Evolutionary conservation across 2,113 vertebrate genomes (phyloP), one percentile per base, ranked within the genome.

Genomic region (Pteruthius melanotis): DNA sequence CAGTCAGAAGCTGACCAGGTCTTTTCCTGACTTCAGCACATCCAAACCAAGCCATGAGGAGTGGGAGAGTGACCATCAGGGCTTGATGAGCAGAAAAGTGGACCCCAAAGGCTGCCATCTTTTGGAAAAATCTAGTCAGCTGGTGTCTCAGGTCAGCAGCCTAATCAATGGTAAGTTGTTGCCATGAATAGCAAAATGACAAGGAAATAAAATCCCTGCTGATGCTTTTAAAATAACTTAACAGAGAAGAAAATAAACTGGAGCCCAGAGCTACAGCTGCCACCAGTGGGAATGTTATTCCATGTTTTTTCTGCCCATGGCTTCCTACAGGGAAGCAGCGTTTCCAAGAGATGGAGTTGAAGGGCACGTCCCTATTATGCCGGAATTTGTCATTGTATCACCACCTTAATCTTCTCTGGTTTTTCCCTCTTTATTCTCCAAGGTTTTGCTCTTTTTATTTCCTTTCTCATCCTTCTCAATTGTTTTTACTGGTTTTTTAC

Each of bases 71-170:
- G 53, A 76, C 5, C 91, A 63, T 11, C 91, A 15, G 16, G 68
- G 50, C n/a, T 42, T 4, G 1, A 4, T 7, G 26, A 71, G 72
- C 44, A 49, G 26, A 65, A 35, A 20, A 24, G 53, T 9, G 8
- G 83, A 96, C 83, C 42, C 77, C 10, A 95, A 96, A 14, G 54
- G 87, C 7, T n/a, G 56, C 47, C 95, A 92, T 23, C 97, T 98
- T 56, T 90, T 98, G 35, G 94, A 97, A 64, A 98, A 98, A 94
- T 99, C 99, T 11, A 98, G 60, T 94, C 97, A 98, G 52, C 90
- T 99, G 84, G 97, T 99, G 22, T 98, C 98, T 44, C 97, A 99
- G 97, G 98, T 98, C 96, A 98, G 98, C 98, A 97, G 92, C 83
- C 97, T 99, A 11, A 98, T 99, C 75, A 97, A 81, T 19, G 99